These are phyloP conservation scores for Plutella xylostella DNA, from an alignment of 2,888 invertebrate species.

Conservation along the genomic window DNA sequence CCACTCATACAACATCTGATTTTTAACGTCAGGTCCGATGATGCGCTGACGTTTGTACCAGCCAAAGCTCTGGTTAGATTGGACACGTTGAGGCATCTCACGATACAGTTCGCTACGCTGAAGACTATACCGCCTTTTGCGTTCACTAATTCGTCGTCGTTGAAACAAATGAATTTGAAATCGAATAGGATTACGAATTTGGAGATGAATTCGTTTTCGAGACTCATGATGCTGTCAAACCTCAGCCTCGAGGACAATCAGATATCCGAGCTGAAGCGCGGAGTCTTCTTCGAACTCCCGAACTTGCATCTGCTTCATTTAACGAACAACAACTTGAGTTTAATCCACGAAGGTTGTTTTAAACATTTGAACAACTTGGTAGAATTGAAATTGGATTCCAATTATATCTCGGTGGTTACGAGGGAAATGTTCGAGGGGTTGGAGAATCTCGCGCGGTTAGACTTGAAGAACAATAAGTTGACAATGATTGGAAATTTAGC, in stretches of 20 bases:
- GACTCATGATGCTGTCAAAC: constrained; percentile 76
- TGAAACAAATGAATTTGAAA: constrained; percentile 76
- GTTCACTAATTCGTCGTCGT: constrained; percentile 79
- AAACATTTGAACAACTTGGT: constrained; percentile 78
- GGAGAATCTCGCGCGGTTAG: constrained; percentile 76
- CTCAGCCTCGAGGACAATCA: constrained; percentile 81
- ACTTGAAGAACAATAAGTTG: constrained; percentile 80
- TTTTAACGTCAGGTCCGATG: constrained; percentile 77
- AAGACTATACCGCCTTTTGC: constrained; percentile 78
- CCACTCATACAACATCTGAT: constrained; percentile 75
- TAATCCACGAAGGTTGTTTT: constrained; percentile 88
- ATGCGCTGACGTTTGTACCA: constrained; percentile 79
- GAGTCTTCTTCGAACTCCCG: constrained; percentile 81
- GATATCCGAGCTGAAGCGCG: constrained; percentile 78
- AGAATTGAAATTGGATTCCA: constrained; percentile 82
- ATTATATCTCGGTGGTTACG: constrained; percentile 80
- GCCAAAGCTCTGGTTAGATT: constrained; percentile 76
- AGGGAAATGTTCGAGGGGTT: constrained; percentile 82
- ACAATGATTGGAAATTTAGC: constrained; percentile 83
- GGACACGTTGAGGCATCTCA: constrained; percentile 75
- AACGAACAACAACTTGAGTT: constrained; percentile 87
- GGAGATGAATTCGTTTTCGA: constrained; percentile 77
- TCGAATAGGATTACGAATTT: constrained; percentile 77
- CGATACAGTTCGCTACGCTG: constrained; percentile 80
- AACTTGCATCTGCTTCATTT: constrained; percentile 79